Percentiles rank a stretch among this genome's conserved stretches.
phyloP scores from a whole-genome alignment of 2,113 vertebrate genomes.

The Maccullochella peelii region DNA sequence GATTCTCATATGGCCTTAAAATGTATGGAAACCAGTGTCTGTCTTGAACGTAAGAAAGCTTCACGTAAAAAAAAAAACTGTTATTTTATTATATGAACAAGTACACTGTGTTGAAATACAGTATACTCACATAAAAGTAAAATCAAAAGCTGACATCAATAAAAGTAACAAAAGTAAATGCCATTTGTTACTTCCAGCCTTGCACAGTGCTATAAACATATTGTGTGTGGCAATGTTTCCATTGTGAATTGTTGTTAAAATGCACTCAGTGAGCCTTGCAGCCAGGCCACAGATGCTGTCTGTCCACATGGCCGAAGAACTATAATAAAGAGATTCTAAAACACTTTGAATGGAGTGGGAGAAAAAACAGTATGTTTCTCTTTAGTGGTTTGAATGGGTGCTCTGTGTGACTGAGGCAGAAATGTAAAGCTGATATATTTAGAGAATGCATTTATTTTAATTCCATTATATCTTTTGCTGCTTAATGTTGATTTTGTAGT shows the following conservation, averaged over 20 bases:
- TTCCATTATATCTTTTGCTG: background rate
- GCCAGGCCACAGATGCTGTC: slow-evolving; percentile 13
- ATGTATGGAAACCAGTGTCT: background rate
- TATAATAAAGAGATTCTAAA: slow-evolving; percentile 34
- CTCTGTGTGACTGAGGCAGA: slow-evolving; percentile 30
- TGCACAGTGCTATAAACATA: background rate
- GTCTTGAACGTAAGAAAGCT: background rate
- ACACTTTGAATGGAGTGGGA: slow-evolving; percentile 12
- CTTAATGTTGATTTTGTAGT: background rate
- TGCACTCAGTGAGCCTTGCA: slow-evolving; percentile 14
- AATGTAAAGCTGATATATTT: slow-evolving; percentile 27
- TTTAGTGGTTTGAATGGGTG: slow-evolving; percentile 34
- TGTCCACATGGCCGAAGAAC: slow-evolving; percentile 47
- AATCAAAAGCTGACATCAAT: background rate
- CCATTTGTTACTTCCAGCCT: background rate
- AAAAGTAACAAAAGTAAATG: background rate
- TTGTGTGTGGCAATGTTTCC: background rate
- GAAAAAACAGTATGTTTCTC: background rate
- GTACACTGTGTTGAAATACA: background rate
- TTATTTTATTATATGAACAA: background rate
- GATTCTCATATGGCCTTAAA: background rate
- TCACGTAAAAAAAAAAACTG: background rate
- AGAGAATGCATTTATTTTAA: slow-evolving; percentile 7
- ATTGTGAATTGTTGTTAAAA: slow-evolving; percentile 2
- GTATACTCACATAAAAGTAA: background rate